phyloP scores from a whole-genome alignment of 1,140 invertebrate genomes.

The Dreissena rostriformis region DNA sequence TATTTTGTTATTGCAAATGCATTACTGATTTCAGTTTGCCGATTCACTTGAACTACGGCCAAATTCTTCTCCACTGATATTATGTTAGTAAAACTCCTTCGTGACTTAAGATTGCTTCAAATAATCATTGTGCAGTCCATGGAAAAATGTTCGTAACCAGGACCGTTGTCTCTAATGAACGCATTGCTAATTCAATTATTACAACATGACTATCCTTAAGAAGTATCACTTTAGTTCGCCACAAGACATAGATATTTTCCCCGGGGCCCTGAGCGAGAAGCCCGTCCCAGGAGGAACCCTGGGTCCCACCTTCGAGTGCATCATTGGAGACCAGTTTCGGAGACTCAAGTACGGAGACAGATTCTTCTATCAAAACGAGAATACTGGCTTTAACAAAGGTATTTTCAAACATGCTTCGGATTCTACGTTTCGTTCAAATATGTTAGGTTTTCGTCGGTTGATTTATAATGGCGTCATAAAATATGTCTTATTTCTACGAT shows the following conservation, averaged over 20 bases:
- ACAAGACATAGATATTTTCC: slow-evolving; percentile 61
- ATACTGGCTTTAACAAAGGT: neutral
- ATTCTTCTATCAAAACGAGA: slow-evolving; percentile 96
- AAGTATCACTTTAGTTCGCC: neutral
- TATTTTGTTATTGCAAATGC: too few relatives aligned
- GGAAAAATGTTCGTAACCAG: neutral
- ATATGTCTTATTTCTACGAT: neutral
- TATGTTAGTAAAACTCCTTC: too few relatives aligned
- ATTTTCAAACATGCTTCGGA: neutral
- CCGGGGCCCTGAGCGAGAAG: slow-evolving; percentile 89
- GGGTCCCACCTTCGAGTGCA: slow-evolving; percentile 97
- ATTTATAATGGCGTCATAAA: neutral
- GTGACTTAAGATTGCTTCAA: too few relatives aligned
- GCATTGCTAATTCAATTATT: neutral
- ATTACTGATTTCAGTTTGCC: too few relatives aligned
- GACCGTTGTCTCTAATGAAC: neutral
- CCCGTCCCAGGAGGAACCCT: slow-evolving; percentile 92
- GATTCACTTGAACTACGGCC: too few relatives aligned
- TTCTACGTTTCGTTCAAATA: neutral
- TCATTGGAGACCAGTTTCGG: slow-evolving; percentile 96
- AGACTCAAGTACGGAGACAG: slow-evolving; percentile 95
- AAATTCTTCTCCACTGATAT: too few relatives aligned
- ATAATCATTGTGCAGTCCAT: neutral
- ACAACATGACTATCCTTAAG: neutral
- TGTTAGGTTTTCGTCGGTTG: neutral